phyloP scores from a whole-genome alignment of 2,797 vertebrate genomes.

The Chrysolophus pictus region DNA sequence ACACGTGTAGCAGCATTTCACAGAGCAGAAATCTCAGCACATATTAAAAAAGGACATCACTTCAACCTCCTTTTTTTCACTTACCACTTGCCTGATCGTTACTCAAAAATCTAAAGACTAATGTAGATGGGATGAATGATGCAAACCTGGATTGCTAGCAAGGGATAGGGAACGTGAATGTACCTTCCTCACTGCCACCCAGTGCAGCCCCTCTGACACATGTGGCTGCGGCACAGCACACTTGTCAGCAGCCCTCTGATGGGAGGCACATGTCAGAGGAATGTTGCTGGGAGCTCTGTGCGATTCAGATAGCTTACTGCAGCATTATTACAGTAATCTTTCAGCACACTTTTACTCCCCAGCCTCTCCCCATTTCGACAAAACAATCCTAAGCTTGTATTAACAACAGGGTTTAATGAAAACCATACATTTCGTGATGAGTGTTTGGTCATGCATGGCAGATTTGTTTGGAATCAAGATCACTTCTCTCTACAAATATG shows the following conservation, averaged over 20 bases:
- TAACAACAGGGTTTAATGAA: constrained; percentile 76
- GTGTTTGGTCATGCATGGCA: constrained; percentile 71
- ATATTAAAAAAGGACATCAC: neutral
- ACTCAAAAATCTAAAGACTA: neutral
- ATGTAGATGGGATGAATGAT: neutral
- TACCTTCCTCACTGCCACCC: neutral
- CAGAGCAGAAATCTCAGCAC: neutral
- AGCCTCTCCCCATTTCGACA: constrained; percentile 49
- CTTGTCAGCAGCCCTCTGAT: neutral
- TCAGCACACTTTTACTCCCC: constrained; percentile 52
- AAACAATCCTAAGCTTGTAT: constrained; percentile 66
- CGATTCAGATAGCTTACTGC: constrained; percentile 40
- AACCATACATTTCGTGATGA: constrained; percentile 73
- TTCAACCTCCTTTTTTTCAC: neutral
- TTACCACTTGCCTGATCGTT: neutral
- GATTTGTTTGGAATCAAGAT: constrained; percentile 77
- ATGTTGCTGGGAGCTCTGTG: constrained; percentile 36
- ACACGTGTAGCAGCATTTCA: accelerated
- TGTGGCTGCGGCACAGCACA: neutral
- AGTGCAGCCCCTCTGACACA: neutral
- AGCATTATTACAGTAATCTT: constrained; percentile 64
- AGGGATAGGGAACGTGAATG: neutral
- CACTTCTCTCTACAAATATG: constrained; percentile 73
- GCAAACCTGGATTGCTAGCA: neutral
- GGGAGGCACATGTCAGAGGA: constrained; percentile 33